Evolutionary conservation across 2,888 invertebrate genomes (phyloP).

Genomic region (Labia minor): DNA sequence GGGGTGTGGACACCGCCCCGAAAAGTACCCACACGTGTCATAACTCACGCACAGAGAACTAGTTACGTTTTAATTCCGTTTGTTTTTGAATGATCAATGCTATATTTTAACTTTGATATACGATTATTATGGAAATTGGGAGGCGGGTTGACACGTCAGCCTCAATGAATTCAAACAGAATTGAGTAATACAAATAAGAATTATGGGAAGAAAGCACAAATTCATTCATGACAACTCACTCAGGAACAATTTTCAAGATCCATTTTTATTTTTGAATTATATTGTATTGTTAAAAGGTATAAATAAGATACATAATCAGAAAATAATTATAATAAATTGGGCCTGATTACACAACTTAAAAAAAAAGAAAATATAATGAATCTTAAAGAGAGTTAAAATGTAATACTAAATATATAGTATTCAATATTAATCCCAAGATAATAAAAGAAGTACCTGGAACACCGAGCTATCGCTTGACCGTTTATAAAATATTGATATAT

Average conservation of each 20-base stretch:
- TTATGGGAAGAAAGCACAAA: neutral
- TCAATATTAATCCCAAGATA: too few species aligned
- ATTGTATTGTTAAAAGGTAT: neutral
- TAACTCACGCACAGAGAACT: too few species aligned
- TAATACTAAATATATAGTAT: too few species aligned
- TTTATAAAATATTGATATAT: too few species aligned
- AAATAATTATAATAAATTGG: too few species aligned
- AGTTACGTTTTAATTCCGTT: slow-evolving; percentile 3
- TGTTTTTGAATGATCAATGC: neutral
- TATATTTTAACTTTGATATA: neutral
- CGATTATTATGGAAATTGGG: slow-evolving; percentile 8
- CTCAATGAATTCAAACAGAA: too few species aligned
- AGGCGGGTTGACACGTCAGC: neutral
- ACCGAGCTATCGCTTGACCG: too few species aligned
- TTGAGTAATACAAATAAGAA: neutral
- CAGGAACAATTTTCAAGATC: neutral
- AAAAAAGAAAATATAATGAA: too few species aligned
- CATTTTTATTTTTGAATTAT: neutral
- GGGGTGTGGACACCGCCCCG: neutral
- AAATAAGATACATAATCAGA: too few species aligned
- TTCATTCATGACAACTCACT: neutral
- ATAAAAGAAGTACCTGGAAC: too few species aligned
- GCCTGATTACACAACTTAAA: too few species aligned
- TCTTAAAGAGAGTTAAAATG: too few species aligned
- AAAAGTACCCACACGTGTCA: neutral